Evolutionary conservation across 2,888 invertebrate species (phyloP), one percentile per base, ranked within the genome.

Genomic region (Ichneumon xanthorius): DNA sequence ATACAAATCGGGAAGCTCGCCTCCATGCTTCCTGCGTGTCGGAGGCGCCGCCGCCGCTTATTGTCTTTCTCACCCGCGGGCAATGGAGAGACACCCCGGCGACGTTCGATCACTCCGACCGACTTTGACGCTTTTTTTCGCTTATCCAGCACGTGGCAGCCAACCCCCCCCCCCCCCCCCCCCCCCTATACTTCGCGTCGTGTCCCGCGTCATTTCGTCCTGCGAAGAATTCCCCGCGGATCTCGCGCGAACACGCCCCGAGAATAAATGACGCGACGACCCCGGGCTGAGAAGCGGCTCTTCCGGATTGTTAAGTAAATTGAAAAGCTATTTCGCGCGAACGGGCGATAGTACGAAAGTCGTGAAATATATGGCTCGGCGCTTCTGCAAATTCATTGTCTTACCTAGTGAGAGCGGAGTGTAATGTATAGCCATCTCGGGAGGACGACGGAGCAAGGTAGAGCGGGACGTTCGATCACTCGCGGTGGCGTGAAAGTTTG

Each of bases 381-480:
- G 73, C 14, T 70, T 78, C 53, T 63, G 68, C 67, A 50, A 65
- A 55, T 55, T 79, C 77, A 80, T 83, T 85, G 85, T 85, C 68
- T 85, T 55, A 82, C 73, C 33, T 14, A 30, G 14, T 11, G 7
- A 26, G 11, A 68, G 63, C 50, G 37, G 50, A 19, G 30, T 16
- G 16, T 63, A 48, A 63, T 33, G 30, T 11, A 33, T 45, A 53
- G 76, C 67, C 5, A 19, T 33, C 11, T 58, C 19, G 48, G 48
- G 11, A 45, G 73, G 45, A 68, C 16, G 65, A 72, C 19, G 70
- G 77, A 73, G 70, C 30, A 19, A 58, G 48, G 40, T 50, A 30
- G 40, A 37, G 71, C 50, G 55, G 48, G 67, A 80, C 86, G 86
- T 83, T 86, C 86, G 86, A 86, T 86, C 86, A 86, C 77, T 72